phyloP scores from a whole-genome alignment of 2,888 invertebrate genomes.

The Arctia plantaginis region DNA sequence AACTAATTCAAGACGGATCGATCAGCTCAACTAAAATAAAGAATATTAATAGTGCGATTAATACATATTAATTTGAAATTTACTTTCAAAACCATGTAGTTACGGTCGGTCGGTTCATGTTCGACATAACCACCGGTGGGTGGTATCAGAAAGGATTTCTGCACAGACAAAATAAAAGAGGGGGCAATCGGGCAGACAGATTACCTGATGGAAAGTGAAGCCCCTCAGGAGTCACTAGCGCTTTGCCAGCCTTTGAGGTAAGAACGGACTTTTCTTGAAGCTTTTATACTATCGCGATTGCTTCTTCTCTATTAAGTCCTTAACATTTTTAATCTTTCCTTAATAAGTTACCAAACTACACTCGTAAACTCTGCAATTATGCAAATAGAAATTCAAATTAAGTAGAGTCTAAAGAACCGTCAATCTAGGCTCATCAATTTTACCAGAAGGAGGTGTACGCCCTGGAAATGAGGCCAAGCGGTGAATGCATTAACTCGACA shows the following conservation, averaged over 20 bases:
- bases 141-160: too few species aligned
- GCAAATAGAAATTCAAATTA: conserved; percentile 16
- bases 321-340: background rate
- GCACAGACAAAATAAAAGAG: too few species aligned
- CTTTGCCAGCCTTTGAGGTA: too few species aligned
- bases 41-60: background rate
- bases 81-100: background rate
- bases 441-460: background rate
- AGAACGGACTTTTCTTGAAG: too few species aligned
- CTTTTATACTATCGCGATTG: background rate
- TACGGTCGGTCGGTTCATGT: too few species aligned
- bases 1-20: background rate
- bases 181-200: too few species aligned
- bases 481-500: background rate
- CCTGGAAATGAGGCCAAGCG: conserved; percentile 15
- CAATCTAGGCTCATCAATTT: conserved; percentile 8
- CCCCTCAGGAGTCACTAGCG: too few species aligned
- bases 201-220: too few species aligned
- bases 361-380: background rate
- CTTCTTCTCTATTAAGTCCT: background rate
- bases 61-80: background rate
- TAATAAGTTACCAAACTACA: background rate
- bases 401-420: conserved; percentile 8
- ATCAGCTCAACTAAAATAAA: background rate
- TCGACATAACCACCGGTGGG: too few species aligned